Conservation (phyloP, 2,113 vertebrate species). For the Stegostoma tigrinum region DNA sequence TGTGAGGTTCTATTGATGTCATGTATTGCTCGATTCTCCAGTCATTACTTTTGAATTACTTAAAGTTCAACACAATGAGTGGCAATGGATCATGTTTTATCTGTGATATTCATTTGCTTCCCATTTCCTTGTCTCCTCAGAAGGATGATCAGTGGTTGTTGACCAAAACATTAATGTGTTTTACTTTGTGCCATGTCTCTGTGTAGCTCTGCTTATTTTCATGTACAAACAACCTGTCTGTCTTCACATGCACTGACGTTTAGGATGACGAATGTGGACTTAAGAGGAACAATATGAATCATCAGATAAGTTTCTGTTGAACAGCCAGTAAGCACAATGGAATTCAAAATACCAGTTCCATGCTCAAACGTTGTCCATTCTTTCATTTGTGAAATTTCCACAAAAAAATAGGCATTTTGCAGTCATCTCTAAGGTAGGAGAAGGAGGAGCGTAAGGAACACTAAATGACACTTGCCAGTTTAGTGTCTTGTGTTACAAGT, state of each 20-base stretch:
- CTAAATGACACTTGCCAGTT: background rate
- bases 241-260: background rate
- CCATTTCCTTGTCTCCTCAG: background rate
- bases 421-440: background rate
- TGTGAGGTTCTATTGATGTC: background rate
- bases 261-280: background rate
- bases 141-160: background rate
- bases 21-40: background rate
- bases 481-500: background rate
- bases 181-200: background rate
- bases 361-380: background rate
- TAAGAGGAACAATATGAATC: background rate
- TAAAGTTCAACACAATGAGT: background rate
- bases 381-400: background rate
- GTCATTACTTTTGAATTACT: background rate
- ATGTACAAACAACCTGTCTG: background rate
- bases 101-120: background rate
- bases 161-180: background rate
- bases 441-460: background rate
- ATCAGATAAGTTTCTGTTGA: constrained; percentile 21
- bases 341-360: background rate
- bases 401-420: background rate
- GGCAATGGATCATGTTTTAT: background rate
- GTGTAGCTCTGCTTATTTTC: background rate
- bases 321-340: constrained; percentile 21